These are phyloP conservation scores for Pachyramphus minor DNA, from an alignment of 2,113 vertebrate species.

Conservation along the genomic window DNA sequence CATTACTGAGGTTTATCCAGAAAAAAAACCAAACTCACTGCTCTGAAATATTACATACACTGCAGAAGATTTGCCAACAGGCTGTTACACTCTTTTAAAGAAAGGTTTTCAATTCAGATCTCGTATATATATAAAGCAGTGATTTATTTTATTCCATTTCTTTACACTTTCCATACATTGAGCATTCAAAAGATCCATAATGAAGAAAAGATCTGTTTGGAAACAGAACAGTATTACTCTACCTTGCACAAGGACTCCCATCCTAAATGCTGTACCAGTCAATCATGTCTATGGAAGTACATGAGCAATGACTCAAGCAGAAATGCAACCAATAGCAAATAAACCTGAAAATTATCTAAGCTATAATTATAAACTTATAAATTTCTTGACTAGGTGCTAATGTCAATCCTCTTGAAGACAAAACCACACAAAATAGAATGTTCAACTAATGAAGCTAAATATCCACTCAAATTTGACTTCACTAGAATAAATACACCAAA, in stretches of 20 bases:
- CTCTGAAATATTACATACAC: neutral
- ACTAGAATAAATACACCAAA: neutral
- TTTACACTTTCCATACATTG: neutral
- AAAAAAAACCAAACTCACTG: neutral
- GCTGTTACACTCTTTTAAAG: neutral
- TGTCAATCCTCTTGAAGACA: neutral
- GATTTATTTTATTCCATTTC: neutral
- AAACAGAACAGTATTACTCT: neutral
- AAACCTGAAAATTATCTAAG: neutral
- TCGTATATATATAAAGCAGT: neutral
- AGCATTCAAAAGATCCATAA: neutral
- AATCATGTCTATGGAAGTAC: rapidly evolving
- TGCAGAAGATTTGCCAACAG: neutral
- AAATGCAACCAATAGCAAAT: neutral
- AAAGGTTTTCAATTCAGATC: neutral
- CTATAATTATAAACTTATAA: neutral
- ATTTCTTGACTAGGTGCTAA: neutral
- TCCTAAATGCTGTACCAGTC: neutral
- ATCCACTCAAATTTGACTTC: neutral
- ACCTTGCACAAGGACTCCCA: neutral
- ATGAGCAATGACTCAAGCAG: neutral
- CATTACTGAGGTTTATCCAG: neutral
- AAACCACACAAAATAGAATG: neutral
- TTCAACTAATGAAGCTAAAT: neutral
- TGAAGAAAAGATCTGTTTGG: neutral